Evolutionary conservation across 1,140 invertebrate genomes (phyloP).

Genomic region (Calephelis nemesis): DNA sequence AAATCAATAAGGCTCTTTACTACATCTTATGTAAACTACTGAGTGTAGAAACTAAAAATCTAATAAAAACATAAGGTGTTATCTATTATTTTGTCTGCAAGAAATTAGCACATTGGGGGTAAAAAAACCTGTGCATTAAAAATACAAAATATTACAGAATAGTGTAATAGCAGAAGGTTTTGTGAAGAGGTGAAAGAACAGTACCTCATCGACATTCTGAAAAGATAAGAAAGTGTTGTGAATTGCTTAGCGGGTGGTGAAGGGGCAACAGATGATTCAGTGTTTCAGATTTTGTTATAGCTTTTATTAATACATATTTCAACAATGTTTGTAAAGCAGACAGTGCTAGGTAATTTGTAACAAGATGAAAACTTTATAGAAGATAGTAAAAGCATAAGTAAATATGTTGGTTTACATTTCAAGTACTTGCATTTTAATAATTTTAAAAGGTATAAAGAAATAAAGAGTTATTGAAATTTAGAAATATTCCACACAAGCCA

Average conservation of each 20-base stretch:
- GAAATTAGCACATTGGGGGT: conserved; percentile 27
- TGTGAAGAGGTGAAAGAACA: conserved; percentile 60
- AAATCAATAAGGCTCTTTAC: neutral
- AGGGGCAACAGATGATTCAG: neutral
- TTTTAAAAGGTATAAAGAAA: neutral
- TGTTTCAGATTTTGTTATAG: neutral
- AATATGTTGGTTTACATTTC: neutral
- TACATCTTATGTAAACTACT: neutral
- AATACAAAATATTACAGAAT: conserved; percentile 53
- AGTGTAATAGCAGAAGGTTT: conserved; percentile 48
- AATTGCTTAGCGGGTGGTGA: conserved; percentile 28
- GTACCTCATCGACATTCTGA: conserved; percentile 78
- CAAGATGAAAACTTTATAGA: neutral
- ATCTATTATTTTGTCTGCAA: neutral
- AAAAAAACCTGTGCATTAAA: conserved; percentile 52
- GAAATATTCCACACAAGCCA: no score
- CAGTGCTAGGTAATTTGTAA: neutral
- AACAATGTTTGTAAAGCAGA: neutral
- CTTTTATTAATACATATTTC: neutral
- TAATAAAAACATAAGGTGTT: conserved; percentile 6
- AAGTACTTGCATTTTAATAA: neutral
- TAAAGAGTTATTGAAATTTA: no score
- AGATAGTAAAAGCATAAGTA: neutral
- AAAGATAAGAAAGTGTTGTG: conserved; percentile 75
- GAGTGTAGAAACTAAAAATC: neutral